Base-by-base conservation (phyloP, 2,888 invertebrate genomes). In the Penaeus monodon region DNA sequence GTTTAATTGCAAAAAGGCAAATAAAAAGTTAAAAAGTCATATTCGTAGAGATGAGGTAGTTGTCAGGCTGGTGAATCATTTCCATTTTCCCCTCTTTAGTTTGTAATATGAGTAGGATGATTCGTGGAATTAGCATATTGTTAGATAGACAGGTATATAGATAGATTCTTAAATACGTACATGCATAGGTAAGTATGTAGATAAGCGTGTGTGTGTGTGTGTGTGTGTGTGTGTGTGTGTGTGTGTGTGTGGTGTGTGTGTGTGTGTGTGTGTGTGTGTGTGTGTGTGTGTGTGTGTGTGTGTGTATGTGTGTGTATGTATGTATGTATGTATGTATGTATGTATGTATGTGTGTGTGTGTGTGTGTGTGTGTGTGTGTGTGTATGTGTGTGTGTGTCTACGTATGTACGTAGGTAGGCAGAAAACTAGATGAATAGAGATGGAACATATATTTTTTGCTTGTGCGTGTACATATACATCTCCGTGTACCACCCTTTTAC, bases 151-250 rank as follows among this genome's bases (percentile, higher is more conserved):
- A 49, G 14, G 44, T 27, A 22, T 14, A 77, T 17, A 22, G n/a
- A 77, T 38, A 77, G 14, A 38, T 38, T 38, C 38, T 38, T 77
- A 38, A 20, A 77, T 77, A 38, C 29, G 17, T 77, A 77, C 29
- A 77, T 44, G 29, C 44, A 77, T 38, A 77, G 6, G 44, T 77
- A 77, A 29, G 29, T 77, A 77, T 77, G 29, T 77, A 77, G n/a
- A 77, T 77, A 77, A 29, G 49, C 29, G 49, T 77, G 49, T 73
- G 49, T 77, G 49, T 77, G 49, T 77, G 49, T 77, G 49, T 77
- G 49, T 77, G 49, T 77, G 49, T 77, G 49, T 77, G 49, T 77
- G 29, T 77, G 49, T 77, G 49, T 77, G 49, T 77, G 49, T 77
- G 49, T 77, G 29, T 27, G 29, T 27, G 3, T 27, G n/a, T n/a